Evolutionary conservation across 2,888 invertebrate species (phyloP).

Genomic region (Adela reaumurella): DNA sequence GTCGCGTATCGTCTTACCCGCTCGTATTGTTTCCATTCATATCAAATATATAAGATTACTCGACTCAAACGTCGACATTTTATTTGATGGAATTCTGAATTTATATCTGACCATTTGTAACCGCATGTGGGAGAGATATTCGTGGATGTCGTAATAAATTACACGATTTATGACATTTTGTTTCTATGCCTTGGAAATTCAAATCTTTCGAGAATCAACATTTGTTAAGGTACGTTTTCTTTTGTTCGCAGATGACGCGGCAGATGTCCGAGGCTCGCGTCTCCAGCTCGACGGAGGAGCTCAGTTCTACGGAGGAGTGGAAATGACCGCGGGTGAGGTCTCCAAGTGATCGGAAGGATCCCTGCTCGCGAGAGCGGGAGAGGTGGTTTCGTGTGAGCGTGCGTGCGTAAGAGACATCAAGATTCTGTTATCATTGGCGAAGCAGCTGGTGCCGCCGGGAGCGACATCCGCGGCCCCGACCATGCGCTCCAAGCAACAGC

Average conservation of each 20-base stretch:
- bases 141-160: neutral
- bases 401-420: slow-evolving; percentile 2
- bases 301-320: neutral
- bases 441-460: slow-evolving; percentile 33
- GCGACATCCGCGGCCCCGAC: slow-evolving; percentile 33
- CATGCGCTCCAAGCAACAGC: slow-evolving; percentile 70
- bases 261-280: neutral
- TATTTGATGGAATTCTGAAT: neutral
- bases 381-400: neutral
- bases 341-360: neutral
- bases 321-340: neutral
- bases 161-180: neutral
- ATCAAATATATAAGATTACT: slow-evolving; percentile 33
- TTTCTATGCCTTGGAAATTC: neutral
- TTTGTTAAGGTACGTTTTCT: neutral
- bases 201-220: neutral
- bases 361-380: slow-evolving; percentile 3
- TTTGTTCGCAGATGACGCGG: slow-evolving; percentile 29
- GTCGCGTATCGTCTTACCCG: slow-evolving; percentile 40
- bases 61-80: neutral
- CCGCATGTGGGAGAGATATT: neutral
- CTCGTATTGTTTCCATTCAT: slow-evolving; percentile 40
- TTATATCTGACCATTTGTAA: neutral
- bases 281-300: too few relatives aligned
- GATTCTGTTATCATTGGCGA: slow-evolving; percentile 3